phyloP scores from a whole-genome alignment of 1,140 invertebrate genomes.

The Oreohelix idahoensis region DNA sequence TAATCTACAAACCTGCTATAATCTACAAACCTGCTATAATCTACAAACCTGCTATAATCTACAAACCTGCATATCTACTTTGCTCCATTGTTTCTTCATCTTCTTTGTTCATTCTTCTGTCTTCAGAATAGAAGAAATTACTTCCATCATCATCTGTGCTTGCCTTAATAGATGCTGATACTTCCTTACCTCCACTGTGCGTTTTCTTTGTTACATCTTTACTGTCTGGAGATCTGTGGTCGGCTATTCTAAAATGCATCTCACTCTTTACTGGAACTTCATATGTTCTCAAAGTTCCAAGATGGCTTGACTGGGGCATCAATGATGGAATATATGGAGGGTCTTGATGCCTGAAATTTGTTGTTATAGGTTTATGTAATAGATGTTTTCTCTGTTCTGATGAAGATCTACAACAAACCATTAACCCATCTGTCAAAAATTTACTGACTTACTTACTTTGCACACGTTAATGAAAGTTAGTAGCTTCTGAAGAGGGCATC shows the following conservation, averaged over 20 bases:
- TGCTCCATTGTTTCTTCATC: background rate
- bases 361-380: background rate
- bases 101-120: background rate
- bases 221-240: background rate
- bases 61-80: background rate
- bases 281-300: background rate
- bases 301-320: background rate
- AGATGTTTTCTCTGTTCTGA: no score
- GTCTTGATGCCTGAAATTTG: background rate
- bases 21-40: no score
- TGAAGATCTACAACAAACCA: no score
- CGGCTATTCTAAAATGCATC: background rate
- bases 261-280: background rate
- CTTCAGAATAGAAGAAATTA: constrained; percentile 6
- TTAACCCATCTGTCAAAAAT: no score
- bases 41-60: no score
- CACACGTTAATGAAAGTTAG: no score
- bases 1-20: no score
- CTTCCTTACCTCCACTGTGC: background rate
- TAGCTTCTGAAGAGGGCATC: no score
- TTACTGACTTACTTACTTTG: no score
- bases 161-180: background rate
- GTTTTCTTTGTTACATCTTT: background rate
- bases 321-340: background rate
- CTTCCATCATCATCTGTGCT: background rate